phyloP scores from a whole-genome alignment of 2,888 invertebrate genomes.

The Cataglyphis albicans region DNA sequence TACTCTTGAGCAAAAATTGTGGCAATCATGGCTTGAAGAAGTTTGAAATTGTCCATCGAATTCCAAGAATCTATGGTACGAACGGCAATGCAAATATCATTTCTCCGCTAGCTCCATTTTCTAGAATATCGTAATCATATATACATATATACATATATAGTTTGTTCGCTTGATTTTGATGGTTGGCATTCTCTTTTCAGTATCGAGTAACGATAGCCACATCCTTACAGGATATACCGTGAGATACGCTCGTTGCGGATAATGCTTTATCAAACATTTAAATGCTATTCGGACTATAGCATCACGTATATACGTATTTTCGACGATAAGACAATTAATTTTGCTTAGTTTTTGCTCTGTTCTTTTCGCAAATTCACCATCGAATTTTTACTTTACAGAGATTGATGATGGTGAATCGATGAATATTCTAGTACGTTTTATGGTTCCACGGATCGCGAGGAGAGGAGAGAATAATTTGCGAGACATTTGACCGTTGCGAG shows the following conservation, averaged over 20 bases:
- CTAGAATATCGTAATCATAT: slow-evolving; percentile 1
- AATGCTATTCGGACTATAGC: background rate
- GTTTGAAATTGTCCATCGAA: background rate
- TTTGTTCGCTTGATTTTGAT: background rate
- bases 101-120: background rate
- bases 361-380: background rate
- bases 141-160: too few species aligned
- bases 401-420: too few species aligned
- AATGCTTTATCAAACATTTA: slow-evolving; percentile 37
- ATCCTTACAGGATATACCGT: slow-evolving; percentile 43
- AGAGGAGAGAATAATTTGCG: background rate
- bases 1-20: background rate
- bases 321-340: background rate
- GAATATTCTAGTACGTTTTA: background rate
- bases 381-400: background rate
- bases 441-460: background rate
- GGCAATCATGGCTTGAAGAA: background rate
- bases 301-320: background rate
- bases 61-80: background rate
- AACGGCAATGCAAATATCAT: background rate
- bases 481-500: background rate
- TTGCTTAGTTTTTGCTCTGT: background rate
- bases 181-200: background rate
- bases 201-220: background rate
- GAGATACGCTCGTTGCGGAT: slow-evolving; percentile 38